Percentiles rank a stretch among this genome's conserved stretches.
Evolutionary conservation across 1,140 invertebrate species (phyloP).

Genomic region (Euwallacea fornicatus): DNA sequence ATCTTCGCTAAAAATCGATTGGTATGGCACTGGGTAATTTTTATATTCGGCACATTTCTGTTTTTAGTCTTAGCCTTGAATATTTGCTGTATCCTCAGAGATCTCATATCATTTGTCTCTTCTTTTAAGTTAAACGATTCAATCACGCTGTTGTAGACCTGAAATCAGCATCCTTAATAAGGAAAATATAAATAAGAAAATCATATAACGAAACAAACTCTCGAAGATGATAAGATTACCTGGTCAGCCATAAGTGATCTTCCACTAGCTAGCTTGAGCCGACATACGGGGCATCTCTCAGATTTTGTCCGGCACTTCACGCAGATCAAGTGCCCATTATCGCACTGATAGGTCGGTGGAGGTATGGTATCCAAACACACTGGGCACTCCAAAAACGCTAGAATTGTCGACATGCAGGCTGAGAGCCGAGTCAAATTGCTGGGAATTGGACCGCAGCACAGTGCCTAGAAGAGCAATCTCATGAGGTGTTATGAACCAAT

Average conservation of each 20-base stretch:
- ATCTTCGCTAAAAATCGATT: conserved; percentile 56
- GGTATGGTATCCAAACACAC: conserved; percentile 62
- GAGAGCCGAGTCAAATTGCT: conserved; percentile 57
- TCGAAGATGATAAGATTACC: conserved; percentile 49
- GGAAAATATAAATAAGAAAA: background rate
- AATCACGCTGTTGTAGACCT: conserved; percentile 56
- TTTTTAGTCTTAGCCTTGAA: conserved; percentile 44
- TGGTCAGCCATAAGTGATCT: conserved; percentile 62
- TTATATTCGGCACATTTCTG: conserved; percentile 46
- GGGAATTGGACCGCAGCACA: conserved; percentile 59
- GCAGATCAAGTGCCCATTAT: conserved; percentile 68
- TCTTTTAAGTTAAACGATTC: conserved; percentile 55
- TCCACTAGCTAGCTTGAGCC: conserved; percentile 57
- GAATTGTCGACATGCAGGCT: conserved; percentile 56
- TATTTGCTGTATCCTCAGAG: conserved; percentile 46
- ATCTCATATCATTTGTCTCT: conserved; percentile 42
- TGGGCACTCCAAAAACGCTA: conserved; percentile 65
- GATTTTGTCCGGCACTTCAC: conserved; percentile 62
- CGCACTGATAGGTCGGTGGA: conserved; percentile 66
- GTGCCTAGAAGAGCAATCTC: conserved; percentile 47
- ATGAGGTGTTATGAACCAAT: too few relatives aligned
- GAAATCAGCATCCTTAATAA: conserved; percentile 19
- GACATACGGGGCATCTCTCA: conserved; percentile 64
- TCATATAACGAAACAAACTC: background rate
- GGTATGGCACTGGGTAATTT: conserved; percentile 47